phyloP scores from a whole-genome alignment of 2,888 invertebrate species.

The Leucania comma region DNA sequence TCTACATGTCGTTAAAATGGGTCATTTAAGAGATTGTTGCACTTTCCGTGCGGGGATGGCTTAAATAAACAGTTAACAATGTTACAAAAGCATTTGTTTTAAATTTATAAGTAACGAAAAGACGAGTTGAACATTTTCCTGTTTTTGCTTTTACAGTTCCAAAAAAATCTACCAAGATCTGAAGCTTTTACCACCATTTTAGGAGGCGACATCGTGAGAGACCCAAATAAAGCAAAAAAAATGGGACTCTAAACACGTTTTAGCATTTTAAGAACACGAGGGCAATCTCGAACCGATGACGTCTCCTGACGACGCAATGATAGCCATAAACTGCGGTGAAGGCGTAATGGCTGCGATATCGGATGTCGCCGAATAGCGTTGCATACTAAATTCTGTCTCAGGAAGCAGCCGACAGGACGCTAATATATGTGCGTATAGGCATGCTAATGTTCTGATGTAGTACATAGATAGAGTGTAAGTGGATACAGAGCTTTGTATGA shows the following conservation, averaged over 20 bases:
- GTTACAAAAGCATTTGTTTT: slow-evolving; percentile 17
- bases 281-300: slow-evolving; percentile 43
- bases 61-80: slow-evolving; percentile 20
- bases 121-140: slow-evolving; percentile 1
- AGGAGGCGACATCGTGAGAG: slow-evolving; percentile 33
- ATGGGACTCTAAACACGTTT: slow-evolving; percentile 12
- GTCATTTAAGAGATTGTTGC: slow-evolving; percentile 32
- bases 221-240: slow-evolving; percentile 23
- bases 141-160: slow-evolving; percentile 4
- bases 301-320: slow-evolving; percentile 49
- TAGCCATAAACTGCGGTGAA: slow-evolving; percentile 49
- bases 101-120: slow-evolving; percentile 21
- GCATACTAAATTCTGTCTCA: slow-evolving; percentile 75
- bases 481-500: slow-evolving; percentile 3
- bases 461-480: slow-evolving; percentile 46
- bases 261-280: slow-evolving; percentile 17
- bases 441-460: slow-evolving; percentile 57
- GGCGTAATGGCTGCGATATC: slow-evolving; percentile 63
- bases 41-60: slow-evolving; percentile 23
- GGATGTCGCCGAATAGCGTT: slow-evolving; percentile 65
- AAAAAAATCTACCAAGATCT: slow-evolving; percentile 8
- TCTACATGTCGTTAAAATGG: slow-evolving; percentile 28
- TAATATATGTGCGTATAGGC: slow-evolving; percentile 54
- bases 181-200: slow-evolving; percentile 11
- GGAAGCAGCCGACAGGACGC: slow-evolving; percentile 72